These are phyloP conservation scores for Leucophora obtusa DNA, from an alignment of 2,888 invertebrate species.

Conservation along the genomic window DNA sequence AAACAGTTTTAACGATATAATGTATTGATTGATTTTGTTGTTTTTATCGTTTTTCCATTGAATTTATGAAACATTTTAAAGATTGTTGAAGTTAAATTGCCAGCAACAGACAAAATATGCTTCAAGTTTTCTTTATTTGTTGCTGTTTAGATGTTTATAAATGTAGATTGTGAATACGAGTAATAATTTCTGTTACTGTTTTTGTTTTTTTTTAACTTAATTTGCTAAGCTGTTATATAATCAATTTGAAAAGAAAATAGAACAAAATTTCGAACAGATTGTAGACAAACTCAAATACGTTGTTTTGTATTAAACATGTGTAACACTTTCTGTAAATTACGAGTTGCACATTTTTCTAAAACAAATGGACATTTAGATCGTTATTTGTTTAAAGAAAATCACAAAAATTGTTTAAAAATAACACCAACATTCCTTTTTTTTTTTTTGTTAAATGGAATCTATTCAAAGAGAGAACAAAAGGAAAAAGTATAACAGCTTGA, in stretches of 20 bases:
- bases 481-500: neutral
- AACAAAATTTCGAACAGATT: neutral
- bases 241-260: conserved; percentile 43
- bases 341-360: neutral
- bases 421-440: neutral
- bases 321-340: neutral
- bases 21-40: conserved; percentile 17
- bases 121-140: neutral
- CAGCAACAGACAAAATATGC: neutral
- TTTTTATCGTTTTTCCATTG: neutral
- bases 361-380: neutral
- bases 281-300: neutral
- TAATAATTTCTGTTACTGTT: conserved; percentile 23
- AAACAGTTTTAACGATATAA: conserved; percentile 30
- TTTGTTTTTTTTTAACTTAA: conserved; percentile 46
- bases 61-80: conserved; percentile 7
- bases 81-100: neutral
- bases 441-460: neutral
- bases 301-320: neutral
- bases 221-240: conserved; percentile 58
- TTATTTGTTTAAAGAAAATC: neutral
- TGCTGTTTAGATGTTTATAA: neutral
- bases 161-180: neutral
- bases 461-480: neutral
- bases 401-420: neutral